Evolutionary conservation across 2,797 vertebrate species (phyloP).

Genomic region (Phrynocephalus guinanensis): DNA sequence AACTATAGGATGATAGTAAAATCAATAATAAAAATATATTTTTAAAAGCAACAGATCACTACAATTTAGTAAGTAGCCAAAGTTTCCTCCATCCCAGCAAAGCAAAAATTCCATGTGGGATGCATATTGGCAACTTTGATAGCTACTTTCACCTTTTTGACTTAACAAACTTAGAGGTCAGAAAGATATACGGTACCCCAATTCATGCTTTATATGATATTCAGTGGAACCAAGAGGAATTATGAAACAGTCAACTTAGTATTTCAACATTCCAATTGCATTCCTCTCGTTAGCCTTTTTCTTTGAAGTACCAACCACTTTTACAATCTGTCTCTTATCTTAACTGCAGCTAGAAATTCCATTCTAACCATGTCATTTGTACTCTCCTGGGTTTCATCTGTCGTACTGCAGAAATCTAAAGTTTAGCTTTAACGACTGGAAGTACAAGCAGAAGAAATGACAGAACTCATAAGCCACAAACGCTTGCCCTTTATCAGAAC

Average conservation of each 20-base stretch:
- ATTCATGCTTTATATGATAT: background rate
- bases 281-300: conserved; percentile 31
- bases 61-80: background rate
- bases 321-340: conserved; percentile 43
- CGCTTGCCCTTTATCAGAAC: conserved; percentile 42
- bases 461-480: conserved; percentile 45
- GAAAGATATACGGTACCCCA: background rate
- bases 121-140: background rate
- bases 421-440: conserved; percentile 43
- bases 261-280: conserved; percentile 7
- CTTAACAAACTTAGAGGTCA: conserved; percentile 3
- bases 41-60: no score
- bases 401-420: conserved; percentile 41
- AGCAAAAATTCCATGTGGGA: background rate
- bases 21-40: background rate
- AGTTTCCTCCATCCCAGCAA: background rate
- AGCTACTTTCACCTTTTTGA: background rate
- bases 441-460: conserved; percentile 35
- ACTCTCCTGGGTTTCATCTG: conserved; percentile 37
- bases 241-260: conserved; percentile 26
- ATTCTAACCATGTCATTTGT: conserved; percentile 22
- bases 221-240: conserved; percentile 20
- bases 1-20: background rate
- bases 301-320: conserved; percentile 55
- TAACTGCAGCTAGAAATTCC: conserved; percentile 35